Percentiles rank a stretch among this genome's conserved stretches.
Conservation (phyloP, 2,113 vertebrate species). For the Chloropsis cyanopogon region DNA sequence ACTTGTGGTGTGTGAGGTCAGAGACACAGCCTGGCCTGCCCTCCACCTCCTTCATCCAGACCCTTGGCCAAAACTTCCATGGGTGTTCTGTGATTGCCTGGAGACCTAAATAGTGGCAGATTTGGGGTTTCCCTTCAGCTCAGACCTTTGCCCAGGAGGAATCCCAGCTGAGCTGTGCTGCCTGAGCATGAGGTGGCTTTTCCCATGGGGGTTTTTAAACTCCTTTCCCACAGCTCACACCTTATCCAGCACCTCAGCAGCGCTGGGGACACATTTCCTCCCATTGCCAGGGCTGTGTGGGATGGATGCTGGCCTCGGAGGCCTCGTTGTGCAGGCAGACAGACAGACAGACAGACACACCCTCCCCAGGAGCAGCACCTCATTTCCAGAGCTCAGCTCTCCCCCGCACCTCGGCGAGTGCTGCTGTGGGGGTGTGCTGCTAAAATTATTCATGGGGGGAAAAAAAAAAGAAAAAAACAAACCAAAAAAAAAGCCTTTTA, state of each 20-base stretch:
- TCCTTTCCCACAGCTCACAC: neutral
- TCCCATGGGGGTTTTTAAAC: neutral
- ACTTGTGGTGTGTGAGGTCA: neutral
- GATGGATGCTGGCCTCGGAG: neutral
- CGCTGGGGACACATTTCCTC: neutral
- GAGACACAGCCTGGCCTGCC: neutral
- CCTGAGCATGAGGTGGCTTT: neutral
- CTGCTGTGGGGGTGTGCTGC: constrained; percentile 24
- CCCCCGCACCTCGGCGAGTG: neutral
- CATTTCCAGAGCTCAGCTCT: constrained; percentile 1
- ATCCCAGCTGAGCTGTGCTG: neutral
- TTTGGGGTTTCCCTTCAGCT: neutral
- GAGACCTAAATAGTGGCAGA: accelerated
- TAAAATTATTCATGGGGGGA: neutral
- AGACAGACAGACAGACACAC: neutral
- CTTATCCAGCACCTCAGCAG: neutral
- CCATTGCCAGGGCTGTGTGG: neutral
- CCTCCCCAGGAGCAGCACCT: neutral
- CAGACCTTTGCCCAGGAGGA: neutral
- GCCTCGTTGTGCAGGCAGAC: neutral
- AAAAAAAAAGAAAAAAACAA: no score
- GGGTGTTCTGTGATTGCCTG: neutral
- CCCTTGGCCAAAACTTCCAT: accelerated
- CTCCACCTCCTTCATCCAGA: neutral
- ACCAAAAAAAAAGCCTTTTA: neutral